Evolutionary conservation across 2,113 vertebrate species (phyloP).

Genomic region (Condylura cristata): DNA sequence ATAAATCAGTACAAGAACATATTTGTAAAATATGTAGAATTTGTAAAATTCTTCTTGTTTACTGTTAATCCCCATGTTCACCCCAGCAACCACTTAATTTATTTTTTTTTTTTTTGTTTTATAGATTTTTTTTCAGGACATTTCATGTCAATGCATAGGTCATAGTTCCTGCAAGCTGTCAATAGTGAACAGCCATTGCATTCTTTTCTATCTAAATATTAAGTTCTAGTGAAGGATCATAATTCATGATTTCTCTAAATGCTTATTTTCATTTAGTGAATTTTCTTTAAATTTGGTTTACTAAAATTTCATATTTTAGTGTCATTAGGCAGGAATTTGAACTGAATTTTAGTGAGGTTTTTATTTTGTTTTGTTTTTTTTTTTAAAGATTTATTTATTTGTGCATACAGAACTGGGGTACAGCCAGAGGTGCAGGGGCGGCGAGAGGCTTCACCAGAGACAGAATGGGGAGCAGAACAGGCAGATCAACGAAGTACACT

Average conservation of each 20-base stretch:
- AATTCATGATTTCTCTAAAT: not conserved
- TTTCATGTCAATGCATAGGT: no score
- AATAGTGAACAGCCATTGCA: not conserved
- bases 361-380: not conserved
- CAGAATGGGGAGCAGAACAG: no score
- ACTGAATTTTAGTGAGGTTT: not conserved
- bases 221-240: not conserved
- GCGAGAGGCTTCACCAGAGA: no score
- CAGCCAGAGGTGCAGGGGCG: no score
- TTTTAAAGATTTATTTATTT: no score
- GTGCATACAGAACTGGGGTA: no score
- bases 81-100: not conserved
- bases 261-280: not conserved
- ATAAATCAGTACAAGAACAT: not conserved
- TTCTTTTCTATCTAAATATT: slow-evolving; percentile 5
- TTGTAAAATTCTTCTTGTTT: not conserved
- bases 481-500: no score
- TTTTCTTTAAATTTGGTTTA: not conserved
- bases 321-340: not conserved
- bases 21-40: no score
- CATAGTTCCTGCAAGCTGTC: slow-evolving; percentile 7
- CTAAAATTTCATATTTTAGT: not conserved
- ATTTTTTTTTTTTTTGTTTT: not conserved
- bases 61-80: not conserved
- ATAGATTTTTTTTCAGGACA: not conserved